Evolutionary conservation across 2,113 vertebrate genomes (phyloP).

Genomic region (Prietella phreatophila): DNA sequence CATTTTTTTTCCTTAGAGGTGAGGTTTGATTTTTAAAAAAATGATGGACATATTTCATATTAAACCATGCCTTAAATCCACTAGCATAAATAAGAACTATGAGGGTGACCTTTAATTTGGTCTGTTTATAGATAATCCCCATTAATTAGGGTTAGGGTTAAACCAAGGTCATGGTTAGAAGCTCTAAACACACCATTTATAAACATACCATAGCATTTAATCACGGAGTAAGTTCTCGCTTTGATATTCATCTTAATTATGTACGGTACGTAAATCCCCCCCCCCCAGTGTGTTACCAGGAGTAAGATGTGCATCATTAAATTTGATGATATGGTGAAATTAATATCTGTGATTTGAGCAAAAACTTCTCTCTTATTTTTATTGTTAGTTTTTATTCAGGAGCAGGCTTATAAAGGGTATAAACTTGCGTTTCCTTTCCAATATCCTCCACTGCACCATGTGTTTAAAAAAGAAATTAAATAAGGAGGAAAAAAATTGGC

Average conservation of each 20-base stretch:
- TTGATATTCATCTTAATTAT: constrained; percentile 39
- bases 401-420: background rate
- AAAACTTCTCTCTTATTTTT: background rate
- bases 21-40: constrained; percentile 43
- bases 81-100: constrained; percentile 46
- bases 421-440: background rate
- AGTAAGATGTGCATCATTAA: constrained; percentile 18
- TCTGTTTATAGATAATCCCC: constrained; percentile 57
- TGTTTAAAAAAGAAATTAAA: constrained; percentile 18
- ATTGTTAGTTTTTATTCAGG: background rate
- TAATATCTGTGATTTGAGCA: background rate
- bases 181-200: constrained; percentile 43
- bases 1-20: constrained; percentile 35
- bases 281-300: background rate
- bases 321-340: constrained; percentile 9
- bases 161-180: constrained; percentile 54
- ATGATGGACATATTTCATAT: constrained; percentile 48
- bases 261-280: background rate
- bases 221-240: constrained; percentile 39
- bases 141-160: constrained; percentile 57
- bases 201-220: constrained; percentile 23
- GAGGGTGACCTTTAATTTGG: constrained; percentile 59
- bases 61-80: constrained; percentile 48
- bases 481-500: background rate
- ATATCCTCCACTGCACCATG: background rate